A percentile compares a stretch with the other conserved stretches of the same genome.
These are phyloP conservation scores for Apamea crenata DNA, from an alignment of 2,888 invertebrate genomes.

Conservation along the genomic window DNA sequence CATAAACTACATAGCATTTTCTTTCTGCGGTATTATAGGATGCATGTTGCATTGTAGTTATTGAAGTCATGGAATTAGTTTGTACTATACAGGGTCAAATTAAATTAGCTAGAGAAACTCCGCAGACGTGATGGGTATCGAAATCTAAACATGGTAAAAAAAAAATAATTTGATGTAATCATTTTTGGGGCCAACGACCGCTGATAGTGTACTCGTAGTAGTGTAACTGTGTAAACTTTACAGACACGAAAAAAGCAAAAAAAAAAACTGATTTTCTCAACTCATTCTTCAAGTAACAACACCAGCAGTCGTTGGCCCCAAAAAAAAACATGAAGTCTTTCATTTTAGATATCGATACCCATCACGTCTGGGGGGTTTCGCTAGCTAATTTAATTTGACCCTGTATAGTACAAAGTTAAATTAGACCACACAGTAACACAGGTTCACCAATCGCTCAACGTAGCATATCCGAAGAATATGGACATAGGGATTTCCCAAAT, in stretches of 20 bases:
- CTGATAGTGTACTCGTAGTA: no score
- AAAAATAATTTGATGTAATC: no score
- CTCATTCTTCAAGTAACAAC: no score
- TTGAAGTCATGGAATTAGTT: not conserved
- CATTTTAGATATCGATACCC: no score
- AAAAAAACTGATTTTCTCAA: no score
- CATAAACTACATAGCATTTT: not conserved
- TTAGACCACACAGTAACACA: not conserved
- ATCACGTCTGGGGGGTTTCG: no score
- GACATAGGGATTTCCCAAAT: slow-evolving; percentile 20
- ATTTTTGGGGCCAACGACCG: no score
- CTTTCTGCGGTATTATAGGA: not conserved
- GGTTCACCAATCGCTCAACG: not conserved
- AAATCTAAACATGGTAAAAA: no score
- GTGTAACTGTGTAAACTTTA: no score
- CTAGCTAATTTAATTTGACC: not conserved
- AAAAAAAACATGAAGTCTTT: no score
- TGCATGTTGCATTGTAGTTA: not conserved
- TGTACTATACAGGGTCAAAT: not conserved
- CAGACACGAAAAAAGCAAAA: no score
- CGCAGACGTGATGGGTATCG: not conserved
- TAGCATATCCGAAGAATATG: not conserved
- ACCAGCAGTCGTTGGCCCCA: no score
- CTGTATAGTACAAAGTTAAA: not conserved
- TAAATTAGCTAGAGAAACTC: not conserved